Conservation (phyloP, 2,113 vertebrate species). For the Axis porcinus region DNA sequence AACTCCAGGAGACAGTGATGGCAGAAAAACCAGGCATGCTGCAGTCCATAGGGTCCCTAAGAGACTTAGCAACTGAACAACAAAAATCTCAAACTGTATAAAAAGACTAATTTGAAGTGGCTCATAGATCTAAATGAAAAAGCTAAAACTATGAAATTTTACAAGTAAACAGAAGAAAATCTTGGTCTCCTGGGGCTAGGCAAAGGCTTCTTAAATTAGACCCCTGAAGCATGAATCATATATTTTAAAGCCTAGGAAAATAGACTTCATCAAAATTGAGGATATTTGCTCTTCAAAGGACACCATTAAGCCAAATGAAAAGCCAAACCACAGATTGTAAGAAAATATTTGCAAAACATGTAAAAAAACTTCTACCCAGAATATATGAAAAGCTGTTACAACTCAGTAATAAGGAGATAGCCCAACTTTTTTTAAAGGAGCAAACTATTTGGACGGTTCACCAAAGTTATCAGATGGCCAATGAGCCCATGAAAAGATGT, state of each 20-base stretch:
- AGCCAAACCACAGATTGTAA: not conserved
- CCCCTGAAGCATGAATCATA: not conserved
- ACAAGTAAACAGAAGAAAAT: not conserved
- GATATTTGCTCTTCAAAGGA: not conserved
- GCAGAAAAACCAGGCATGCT: not conserved
- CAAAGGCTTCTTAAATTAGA: not conserved
- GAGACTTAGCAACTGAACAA: not conserved
- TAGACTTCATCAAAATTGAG: not conserved
- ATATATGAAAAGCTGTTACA: not conserved
- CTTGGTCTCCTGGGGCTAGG: not conserved
- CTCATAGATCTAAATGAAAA: not conserved
- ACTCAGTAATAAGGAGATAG: not conserved
- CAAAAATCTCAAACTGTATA: not conserved
- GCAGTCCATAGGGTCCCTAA: not conserved
- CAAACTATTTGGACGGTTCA: not conserved
- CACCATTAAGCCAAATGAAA: not conserved
- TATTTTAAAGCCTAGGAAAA: not conserved
- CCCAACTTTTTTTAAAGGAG: not conserved
- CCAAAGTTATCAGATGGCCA: not conserved
- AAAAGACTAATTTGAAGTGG: not conserved
- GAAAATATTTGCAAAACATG: not conserved
- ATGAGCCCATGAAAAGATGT: not conserved
- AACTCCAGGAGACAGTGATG: not conserved
- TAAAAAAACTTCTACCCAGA: not conserved
- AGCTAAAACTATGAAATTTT: not conserved